Conservation (phyloP, 2,888 invertebrate species). For the Acanthopleura granulata region DNA sequence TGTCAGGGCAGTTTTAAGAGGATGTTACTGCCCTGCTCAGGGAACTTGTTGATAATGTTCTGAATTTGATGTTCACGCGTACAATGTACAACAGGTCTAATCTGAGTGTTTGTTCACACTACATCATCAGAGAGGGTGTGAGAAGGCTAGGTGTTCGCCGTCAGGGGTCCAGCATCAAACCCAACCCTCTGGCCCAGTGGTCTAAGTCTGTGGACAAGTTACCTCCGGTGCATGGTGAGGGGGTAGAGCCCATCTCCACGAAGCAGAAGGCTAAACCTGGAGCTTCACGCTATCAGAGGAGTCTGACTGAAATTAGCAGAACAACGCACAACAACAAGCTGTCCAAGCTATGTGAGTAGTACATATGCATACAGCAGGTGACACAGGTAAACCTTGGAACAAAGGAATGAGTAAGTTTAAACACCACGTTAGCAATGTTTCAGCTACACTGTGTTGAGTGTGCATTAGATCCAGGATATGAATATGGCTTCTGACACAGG, state of each 20-base stretch:
- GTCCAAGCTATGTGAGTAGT: not conserved
- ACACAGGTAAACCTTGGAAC: not conserved
- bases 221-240: not conserved
- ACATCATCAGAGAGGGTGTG: slow-evolving; percentile 31
- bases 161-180: not conserved
- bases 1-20: too few species aligned
- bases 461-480: too few species aligned
- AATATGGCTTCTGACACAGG: too few species aligned
- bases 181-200: not conserved
- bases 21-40: too few species aligned
- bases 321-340: not conserved
- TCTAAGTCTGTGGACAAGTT: not conserved
- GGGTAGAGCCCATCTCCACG: not conserved
- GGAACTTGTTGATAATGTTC: too few species aligned
- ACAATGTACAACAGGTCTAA: too few species aligned
- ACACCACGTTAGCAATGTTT: too few species aligned
- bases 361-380: not conserved
- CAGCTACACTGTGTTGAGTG: too few species aligned
- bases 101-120: too few species aligned
- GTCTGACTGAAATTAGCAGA: not conserved
- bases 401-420: too few species aligned
- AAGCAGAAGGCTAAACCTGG: not conserved
- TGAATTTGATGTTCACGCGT: too few species aligned
- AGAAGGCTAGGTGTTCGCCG: not conserved
- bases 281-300: not conserved